phyloP scores from a whole-genome alignment of 2,797 vertebrate genomes.

The Urophycis tenuis region DNA sequence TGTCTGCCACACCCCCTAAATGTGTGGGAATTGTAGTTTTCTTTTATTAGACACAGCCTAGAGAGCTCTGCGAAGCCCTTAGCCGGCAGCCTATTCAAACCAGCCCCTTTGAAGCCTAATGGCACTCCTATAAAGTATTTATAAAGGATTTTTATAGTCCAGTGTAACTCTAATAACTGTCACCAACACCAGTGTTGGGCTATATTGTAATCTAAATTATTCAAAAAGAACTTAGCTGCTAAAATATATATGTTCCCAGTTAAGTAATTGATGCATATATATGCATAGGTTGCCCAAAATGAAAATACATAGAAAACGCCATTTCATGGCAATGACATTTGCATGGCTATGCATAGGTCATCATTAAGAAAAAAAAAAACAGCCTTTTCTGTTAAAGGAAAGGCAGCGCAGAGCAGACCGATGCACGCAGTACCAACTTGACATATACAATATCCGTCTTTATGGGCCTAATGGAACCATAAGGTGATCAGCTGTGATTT shows the following conservation, averaged over 20 bases:
- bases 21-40: slow-evolving; percentile 36
- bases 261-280: not conserved
- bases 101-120: slow-evolving; percentile 30
- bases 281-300: not conserved
- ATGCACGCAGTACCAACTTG: not conserved
- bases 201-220: slow-evolving; percentile 21
- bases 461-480: slow-evolving; percentile 14
- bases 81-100: slow-evolving; percentile 32
- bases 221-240: not conserved
- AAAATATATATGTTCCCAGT: not conserved
- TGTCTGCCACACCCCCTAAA: slow-evolving; percentile 26
- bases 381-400: not conserved
- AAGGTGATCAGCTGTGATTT: slow-evolving; percentile 8
- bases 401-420: not conserved
- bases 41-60: slow-evolving; percentile 31
- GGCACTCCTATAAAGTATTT: slow-evolving; percentile 19
- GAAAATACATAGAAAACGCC: not conserved
- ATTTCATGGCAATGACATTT: slow-evolving; percentile 4
- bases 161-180: slow-evolving; percentile 17
- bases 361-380: not conserved
- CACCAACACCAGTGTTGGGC: slow-evolving; percentile 32
- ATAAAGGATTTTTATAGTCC: slow-evolving; percentile 19
- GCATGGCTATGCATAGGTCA: not conserved
- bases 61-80: slow-evolving; percentile 17
- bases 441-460: not conserved